Conservation (phyloP, 2,888 invertebrate species). For the Cheilosia grossa region DNA sequence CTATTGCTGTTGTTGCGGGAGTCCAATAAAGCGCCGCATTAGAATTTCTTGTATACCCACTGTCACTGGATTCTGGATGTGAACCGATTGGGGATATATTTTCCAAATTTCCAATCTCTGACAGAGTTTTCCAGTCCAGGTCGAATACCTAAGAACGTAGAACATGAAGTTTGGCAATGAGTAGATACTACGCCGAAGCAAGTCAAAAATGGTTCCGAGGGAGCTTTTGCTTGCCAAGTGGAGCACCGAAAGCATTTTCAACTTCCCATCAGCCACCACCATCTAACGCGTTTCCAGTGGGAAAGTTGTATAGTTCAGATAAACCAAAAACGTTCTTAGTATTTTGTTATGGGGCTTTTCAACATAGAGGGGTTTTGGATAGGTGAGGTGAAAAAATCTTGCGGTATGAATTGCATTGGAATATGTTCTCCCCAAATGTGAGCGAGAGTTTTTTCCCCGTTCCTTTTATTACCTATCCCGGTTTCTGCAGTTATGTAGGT, state of each 20-base stretch:
- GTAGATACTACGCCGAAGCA: constrained; percentile 51
- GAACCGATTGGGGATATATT: constrained; percentile 34
- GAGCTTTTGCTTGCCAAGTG: neutral
- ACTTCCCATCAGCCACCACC: neutral
- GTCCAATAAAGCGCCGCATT: constrained; percentile 64
- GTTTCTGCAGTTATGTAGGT: constrained; percentile 9
- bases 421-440: neutral
- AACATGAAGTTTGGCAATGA: constrained; percentile 12
- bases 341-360: neutral
- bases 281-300: constrained; percentile 42
- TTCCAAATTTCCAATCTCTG: constrained; percentile 28
- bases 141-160: constrained; percentile 19
- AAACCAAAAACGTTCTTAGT: neutral
- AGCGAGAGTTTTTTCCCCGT: neutral
- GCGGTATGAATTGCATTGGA: neutral
- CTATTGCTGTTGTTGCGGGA: constrained; percentile 63
- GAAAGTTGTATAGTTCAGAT: neutral
- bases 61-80: constrained; percentile 57
- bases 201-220: constrained; percentile 6
- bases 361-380: neutral
- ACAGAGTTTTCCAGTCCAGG: constrained; percentile 54
- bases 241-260: neutral
- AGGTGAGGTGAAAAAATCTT: constrained; percentile 3
- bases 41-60: constrained; percentile 53
- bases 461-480: constrained; percentile 34